Conservation (phyloP, 64 coral and sea anemone species). For the Orbicella faveolata region DNA sequence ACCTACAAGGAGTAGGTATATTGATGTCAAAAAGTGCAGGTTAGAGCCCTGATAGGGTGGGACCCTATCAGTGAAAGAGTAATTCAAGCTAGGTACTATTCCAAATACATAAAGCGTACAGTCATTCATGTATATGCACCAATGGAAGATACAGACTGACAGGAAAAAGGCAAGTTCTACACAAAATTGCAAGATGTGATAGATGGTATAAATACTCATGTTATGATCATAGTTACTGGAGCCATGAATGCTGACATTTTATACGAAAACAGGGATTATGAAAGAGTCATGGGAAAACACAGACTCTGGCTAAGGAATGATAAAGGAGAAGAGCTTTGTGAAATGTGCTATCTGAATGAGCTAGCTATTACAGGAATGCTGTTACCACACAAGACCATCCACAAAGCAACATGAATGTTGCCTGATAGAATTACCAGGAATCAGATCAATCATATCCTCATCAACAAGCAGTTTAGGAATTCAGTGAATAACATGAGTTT, state of each 20-base stretch:
- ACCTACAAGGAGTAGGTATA: conserved; percentile 38
- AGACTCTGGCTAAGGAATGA: conserved; percentile 29
- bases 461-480: too few relatives aligned
- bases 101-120: conserved; percentile 14
- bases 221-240: conserved; percentile 14
- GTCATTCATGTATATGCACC: neutral
- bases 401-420: too few relatives aligned
- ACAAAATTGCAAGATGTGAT: conserved; percentile 34
- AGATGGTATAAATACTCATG: neutral
- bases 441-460: too few relatives aligned
- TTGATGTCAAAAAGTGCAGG: conserved; percentile 33
- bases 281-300: neutral
- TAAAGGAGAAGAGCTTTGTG: conserved; percentile 27
- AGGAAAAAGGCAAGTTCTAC: conserved; percentile 18
- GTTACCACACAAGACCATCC: too few relatives aligned
- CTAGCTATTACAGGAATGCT: too few relatives aligned
- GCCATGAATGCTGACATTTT: neutral
- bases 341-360: neutral
- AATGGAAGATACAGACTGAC: conserved; percentile 19
- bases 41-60: neutral
- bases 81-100: conserved; percentile 38
- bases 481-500: neutral
- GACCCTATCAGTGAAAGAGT: conserved; percentile 10
- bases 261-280: too few relatives aligned
- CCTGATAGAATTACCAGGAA: too few relatives aligned